These are phyloP conservation scores for Papilio helenus DNA, from an alignment of 1,140 invertebrate species.

Conservation along the genomic window DNA sequence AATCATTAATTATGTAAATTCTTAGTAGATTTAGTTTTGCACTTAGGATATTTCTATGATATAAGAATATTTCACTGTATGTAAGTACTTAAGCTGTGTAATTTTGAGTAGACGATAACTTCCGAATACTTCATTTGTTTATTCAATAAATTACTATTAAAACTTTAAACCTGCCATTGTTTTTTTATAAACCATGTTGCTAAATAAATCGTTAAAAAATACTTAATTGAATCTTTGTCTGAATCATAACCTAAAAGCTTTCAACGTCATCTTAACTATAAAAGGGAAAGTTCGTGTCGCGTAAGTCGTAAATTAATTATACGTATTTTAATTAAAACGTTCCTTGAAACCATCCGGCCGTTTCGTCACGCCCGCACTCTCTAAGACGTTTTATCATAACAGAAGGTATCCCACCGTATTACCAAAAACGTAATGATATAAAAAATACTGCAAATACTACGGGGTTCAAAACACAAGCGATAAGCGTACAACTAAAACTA, in stretches of 20 bases:
- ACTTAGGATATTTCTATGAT: too few species aligned
- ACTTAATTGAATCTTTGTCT: background rate
- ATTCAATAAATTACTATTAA: background rate
- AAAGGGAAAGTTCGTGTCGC: constrained; percentile 9
- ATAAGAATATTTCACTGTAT: too few species aligned
- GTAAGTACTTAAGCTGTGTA: background rate
- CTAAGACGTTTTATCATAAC: constrained; percentile 71
- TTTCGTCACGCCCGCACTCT: constrained; percentile 56
- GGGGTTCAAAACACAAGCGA: constrained; percentile 40
- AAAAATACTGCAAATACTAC: constrained; percentile 50
- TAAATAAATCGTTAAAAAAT: background rate
- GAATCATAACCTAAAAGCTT: background rate
- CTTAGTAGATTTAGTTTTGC: too few species aligned
- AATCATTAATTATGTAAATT: too few species aligned
- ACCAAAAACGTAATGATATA: constrained; percentile 54
- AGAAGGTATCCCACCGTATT: constrained; percentile 57
- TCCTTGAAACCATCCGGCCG: constrained; percentile 50
- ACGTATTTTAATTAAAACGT: constrained; percentile 48
- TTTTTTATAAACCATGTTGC: background rate
- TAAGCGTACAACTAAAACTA: constrained; percentile 29
- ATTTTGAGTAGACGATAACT: background rate
- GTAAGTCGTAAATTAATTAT: constrained; percentile 40
- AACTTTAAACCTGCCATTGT: too few species aligned
- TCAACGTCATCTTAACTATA: background rate
- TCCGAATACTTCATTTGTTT: background rate